Evolutionary conservation across 2,797 vertebrate species (phyloP).

Genomic region (Spheniscus humboldti): DNA sequence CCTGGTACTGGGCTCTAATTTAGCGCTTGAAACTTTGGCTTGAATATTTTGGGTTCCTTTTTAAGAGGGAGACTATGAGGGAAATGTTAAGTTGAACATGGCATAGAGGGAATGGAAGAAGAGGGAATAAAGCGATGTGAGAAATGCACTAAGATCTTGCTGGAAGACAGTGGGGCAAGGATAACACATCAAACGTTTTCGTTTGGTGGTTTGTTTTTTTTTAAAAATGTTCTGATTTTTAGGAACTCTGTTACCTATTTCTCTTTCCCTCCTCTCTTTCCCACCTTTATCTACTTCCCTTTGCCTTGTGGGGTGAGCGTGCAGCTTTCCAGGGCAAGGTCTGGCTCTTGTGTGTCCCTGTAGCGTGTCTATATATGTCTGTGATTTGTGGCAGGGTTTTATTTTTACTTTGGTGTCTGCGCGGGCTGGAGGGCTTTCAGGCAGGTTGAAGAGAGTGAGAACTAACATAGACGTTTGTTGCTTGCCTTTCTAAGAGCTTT

Average conservation of each 20-base stretch:
- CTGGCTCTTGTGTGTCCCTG: not conserved
- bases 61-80: fast-evolving
- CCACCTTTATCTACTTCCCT: not conserved
- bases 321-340: fast-evolving
- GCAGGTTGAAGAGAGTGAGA: not conserved
- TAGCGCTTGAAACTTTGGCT: not conserved
- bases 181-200: not conserved
- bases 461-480: fast-evolving
- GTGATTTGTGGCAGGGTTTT: not conserved
- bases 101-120: not conserved
- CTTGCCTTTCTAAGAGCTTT: not conserved
- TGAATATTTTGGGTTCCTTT: not conserved
- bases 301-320: not conserved
- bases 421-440: not conserved
- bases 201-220: fast-evolving
- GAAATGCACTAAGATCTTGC: no score
- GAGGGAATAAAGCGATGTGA: not conserved
- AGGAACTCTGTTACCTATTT: not conserved
- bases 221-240: not conserved
- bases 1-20: not conserved
- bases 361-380: fast-evolving
- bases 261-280: not conserved
- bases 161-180: not conserved
- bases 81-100: fast-evolving
- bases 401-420: not conserved